These are phyloP conservation scores for Lepidurus arcticus DNA, from an alignment of 1,140 invertebrate species.

Conservation along the genomic window DNA sequence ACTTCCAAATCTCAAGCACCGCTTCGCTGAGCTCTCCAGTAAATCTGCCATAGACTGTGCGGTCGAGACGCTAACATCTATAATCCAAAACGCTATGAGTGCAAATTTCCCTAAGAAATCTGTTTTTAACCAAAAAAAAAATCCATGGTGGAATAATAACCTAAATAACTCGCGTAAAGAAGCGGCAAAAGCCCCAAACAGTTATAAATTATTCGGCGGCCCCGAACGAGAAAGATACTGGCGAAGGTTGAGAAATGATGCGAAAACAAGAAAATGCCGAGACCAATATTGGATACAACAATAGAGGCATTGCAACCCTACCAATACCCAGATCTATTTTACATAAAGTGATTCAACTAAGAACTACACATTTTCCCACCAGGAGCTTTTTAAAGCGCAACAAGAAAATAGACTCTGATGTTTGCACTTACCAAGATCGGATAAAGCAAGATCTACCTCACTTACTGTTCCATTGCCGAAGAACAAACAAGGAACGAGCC, in stretches of 20 bases:
- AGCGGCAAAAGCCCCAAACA: not conserved
- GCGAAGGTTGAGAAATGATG: not conserved
- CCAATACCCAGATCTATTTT: not conserved
- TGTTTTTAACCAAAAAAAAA: not conserved
- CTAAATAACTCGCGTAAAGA: not conserved
- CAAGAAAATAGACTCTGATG: not conserved
- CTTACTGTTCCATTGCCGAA: too few relatives aligned
- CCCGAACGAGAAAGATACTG: not conserved
- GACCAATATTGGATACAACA: slow-evolving; percentile 20
- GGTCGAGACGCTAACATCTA: not conserved
- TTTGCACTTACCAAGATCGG: not conserved
- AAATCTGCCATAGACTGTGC: not conserved
- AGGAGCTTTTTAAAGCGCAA: not conserved
- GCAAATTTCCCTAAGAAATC: not conserved
- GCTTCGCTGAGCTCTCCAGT: not conserved
- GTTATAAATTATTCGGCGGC: not conserved
- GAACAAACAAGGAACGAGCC: not conserved
- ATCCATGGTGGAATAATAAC: not conserved
- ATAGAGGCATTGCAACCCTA: not conserved
- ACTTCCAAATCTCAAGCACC: not conserved
- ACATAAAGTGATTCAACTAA: not conserved
- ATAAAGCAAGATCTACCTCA: not conserved
- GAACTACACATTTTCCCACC: not conserved
- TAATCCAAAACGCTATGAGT: slow-evolving; percentile 1
- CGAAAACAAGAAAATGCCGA: slow-evolving; percentile 17